A percentile compares a stretch with the other conserved stretches of the same genome.
phyloP scores from a whole-genome alignment of 2,888 invertebrate genomes.

The Tiliacea citrago region DNA sequence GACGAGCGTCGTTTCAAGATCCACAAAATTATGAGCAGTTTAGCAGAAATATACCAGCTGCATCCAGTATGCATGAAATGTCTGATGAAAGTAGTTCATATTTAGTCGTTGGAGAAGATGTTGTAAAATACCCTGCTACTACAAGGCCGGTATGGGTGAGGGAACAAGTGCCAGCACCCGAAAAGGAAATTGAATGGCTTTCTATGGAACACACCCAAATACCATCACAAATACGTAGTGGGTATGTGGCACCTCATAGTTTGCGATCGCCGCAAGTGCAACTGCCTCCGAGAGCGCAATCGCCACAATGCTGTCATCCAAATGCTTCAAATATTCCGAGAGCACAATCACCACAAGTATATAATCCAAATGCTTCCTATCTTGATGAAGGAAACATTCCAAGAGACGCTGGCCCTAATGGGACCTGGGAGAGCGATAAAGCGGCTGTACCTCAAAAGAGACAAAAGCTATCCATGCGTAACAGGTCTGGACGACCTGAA shows the following conservation, averaged over 20 bases:
- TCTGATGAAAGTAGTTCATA: slow-evolving; percentile 53
- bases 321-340: slow-evolving; percentile 13
- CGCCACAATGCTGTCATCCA: background rate
- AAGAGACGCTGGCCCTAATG: background rate
- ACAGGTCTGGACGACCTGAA: background rate
- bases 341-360: background rate
- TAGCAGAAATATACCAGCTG: slow-evolving; percentile 64
- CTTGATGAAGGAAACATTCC: slow-evolving; percentile 1
- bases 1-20: slow-evolving; percentile 66
- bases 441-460: slow-evolving; percentile 5
- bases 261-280: background rate
- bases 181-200: slow-evolving; percentile 43
- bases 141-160: slow-evolving; percentile 7
- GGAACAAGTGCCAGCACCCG: background rate
- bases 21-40: slow-evolving; percentile 70
- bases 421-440: background rate
- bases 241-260: slow-evolving; percentile 2
- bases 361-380: slow-evolving; percentile 7
- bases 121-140: background rate
- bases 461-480: slow-evolving; percentile 16
- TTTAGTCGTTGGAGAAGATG: slow-evolving; percentile 54
- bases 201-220: slow-evolving; percentile 40
- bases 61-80: slow-evolving; percentile 65
- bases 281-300: slow-evolving; percentile 4
- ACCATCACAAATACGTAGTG: slow-evolving; percentile 34